Base-by-base conservation (phyloP, 2,797 vertebrate species). In the Eulemur albifrons region DNA sequence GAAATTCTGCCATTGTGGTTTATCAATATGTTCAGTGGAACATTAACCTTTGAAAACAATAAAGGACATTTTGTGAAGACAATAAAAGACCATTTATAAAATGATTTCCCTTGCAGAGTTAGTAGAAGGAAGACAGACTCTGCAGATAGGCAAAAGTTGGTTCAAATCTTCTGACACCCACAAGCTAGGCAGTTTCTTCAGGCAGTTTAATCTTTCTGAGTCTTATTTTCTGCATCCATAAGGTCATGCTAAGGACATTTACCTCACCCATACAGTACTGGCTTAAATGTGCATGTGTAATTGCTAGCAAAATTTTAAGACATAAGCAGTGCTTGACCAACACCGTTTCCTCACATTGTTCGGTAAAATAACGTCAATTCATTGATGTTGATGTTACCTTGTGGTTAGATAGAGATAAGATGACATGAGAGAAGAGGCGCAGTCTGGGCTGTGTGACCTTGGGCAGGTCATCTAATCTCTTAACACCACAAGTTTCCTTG, bases 1-100 rank as follows among this genome's bases (percentile, higher is more conserved):
- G 43, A 91, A 93, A 90, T 94, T 77, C 38, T 94, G 11, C 48
- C 81, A 81, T 45, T 96, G 27, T 90, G 65, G 13, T 67, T 72
- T 89, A 77, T 67, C 67, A 77, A 20, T 48, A 45, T 43, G 9
- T 77, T 67, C 63, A 30, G 10, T 69, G 35, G 45, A 81, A 61
- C 25, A 79, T 73, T 84, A 89, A 52, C 35, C 30, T 30, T n/a
- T 79, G 43, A 67, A 90, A 43, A 84, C 3, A 90, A 88, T 50
- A 72, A 75, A 57, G 30, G 50, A 57, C 11, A 65, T 90, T 95
- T 54, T 25, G 15, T 90, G 25, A 73, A 90, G 27, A 76, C 21
- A 89, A 77, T 67, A 69, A 82, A 91, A 92, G 32, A 52, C 4
- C 14, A 77, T 79, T 96, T 86, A 32, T 85, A 69, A 76, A 95